These are phyloP conservation scores for Hipposideros larvatus DNA, from an alignment of 2,797 vertebrate species.

Conservation along the genomic window DNA sequence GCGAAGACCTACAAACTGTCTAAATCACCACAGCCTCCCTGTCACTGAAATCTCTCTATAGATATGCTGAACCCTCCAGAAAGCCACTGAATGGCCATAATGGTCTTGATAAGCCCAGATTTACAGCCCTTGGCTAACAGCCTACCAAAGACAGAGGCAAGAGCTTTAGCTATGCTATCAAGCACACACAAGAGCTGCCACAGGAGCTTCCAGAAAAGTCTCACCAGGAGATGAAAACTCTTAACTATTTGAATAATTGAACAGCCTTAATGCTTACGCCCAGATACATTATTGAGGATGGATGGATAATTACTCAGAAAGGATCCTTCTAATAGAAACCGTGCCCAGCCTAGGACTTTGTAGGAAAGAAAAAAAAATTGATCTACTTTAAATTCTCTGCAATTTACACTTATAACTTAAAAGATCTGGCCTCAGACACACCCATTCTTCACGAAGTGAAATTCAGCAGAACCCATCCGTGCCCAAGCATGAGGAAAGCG, in stretches of 20 bases:
- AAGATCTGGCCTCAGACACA: background rate
- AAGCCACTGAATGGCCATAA: conserved; percentile 73
- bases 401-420: conserved; percentile 18
- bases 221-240: conserved; percentile 73
- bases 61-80: background rate
- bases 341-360: background rate
- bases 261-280: conserved; percentile 67
- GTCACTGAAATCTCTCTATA: conserved; percentile 16
- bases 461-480: background rate
- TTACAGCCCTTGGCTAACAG: conserved; percentile 79
- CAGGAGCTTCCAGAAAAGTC: conserved; percentile 84
- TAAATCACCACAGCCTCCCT: background rate
- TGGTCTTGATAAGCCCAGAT: conserved; percentile 79
- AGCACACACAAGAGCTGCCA: conserved; percentile 71
- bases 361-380: background rate
- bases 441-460: background rate
- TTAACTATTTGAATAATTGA: conserved; percentile 70
- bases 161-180: conserved; percentile 60
- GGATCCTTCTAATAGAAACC: conserved; percentile 51
- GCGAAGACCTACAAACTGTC: background rate
- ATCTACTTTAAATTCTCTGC: conserved; percentile 56
- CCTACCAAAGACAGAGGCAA: conserved; percentile 30
- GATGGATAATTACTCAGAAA: conserved; percentile 51
- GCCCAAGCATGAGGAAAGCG: background rate
- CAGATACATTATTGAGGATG: conserved; percentile 75